phyloP scores from a whole-genome alignment of 1,140 invertebrate species.

The Anthonomus grandis region DNA sequence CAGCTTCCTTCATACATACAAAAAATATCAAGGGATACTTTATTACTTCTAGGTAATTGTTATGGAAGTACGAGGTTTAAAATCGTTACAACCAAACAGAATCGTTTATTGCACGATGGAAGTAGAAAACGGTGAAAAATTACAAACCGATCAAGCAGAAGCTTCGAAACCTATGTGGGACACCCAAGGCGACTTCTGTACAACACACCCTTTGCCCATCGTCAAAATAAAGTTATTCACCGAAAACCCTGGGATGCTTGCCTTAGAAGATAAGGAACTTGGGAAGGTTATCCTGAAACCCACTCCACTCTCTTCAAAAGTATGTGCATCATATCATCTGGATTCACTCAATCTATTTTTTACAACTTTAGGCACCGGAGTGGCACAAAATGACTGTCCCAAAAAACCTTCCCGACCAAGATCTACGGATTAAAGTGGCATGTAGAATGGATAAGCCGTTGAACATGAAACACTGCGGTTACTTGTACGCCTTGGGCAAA shows the following conservation, averaged over 20 bases:
- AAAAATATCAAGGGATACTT: too few species aligned
- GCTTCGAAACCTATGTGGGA: conserved; percentile 99
- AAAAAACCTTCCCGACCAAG: conserved; percentile 92
- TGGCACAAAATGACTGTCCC: conserved; percentile 97
- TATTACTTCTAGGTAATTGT: conserved; percentile 87
- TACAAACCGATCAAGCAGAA: conserved; percentile 99
- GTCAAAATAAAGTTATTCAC: conserved; percentile 98
- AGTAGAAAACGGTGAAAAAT: conserved; percentile 95
- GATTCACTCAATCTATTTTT: neutral
- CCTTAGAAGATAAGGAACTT: conserved; percentile 97
- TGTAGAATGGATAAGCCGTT: conserved; percentile 98
- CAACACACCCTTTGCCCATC: conserved; percentile 91
- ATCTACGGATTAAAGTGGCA: conserved; percentile 95
- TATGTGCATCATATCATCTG: conserved; percentile 44
- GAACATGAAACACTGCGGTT: conserved; percentile 96
- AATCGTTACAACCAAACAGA: conserved; percentile 92
- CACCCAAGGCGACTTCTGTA: conserved; percentile 97
- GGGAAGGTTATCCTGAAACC: conserved; percentile 91
- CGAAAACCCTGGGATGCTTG: conserved; percentile 94
- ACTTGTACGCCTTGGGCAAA: conserved; percentile 93
- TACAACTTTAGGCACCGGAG: conserved; percentile 71
- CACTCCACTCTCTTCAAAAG: conserved; percentile 87
- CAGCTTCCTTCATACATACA: too few species aligned
- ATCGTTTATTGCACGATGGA: conserved; percentile 99
- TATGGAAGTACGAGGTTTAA: conserved; percentile 98